Evolutionary conservation across 1,140 invertebrate genomes (phyloP).

Genomic region (Drosophila pandora): DNA sequence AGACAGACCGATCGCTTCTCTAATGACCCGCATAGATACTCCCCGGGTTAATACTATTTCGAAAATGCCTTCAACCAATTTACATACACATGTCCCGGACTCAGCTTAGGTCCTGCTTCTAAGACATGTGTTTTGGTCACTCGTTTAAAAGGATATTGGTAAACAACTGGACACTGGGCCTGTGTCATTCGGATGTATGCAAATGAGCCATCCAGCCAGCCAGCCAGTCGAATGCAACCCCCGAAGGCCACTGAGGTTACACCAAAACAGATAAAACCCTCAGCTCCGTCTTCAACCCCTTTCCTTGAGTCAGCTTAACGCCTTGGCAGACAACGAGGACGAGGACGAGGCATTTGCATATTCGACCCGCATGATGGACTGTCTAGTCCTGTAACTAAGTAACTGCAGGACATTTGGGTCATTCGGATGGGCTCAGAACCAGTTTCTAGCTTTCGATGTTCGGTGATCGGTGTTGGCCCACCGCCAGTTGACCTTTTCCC

Average conservation of each 20-base stretch:
- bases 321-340: not conserved
- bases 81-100: conserved; percentile 51
- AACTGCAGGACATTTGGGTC: conserved; percentile 75
- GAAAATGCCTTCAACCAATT: conserved; percentile 20
- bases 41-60: not conserved
- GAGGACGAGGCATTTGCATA: conserved; percentile 31
- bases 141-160: conserved; percentile 9
- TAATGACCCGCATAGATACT: conserved; percentile 59
- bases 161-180: conserved; percentile 60
- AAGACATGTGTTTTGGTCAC: conserved; percentile 52
- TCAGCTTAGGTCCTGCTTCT: conserved; percentile 47
- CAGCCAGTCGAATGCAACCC: conserved; percentile 53
- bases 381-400: conserved; percentile 63
- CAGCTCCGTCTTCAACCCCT: conserved; percentile 43
- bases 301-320: not conserved
- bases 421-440: conserved; percentile 58
- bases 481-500: conserved; percentile 54
- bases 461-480: not conserved
- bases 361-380: conserved; percentile 61
- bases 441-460: conserved; percentile 44
- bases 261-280: conserved; percentile 39
- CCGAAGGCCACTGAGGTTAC: conserved; percentile 60
- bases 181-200: conserved; percentile 52
- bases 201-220: conserved; percentile 47
- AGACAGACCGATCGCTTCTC: conserved; percentile 34